Evolutionary conservation across 2,113 vertebrate species (phyloP).

Genomic region (Hippocampus zosterae): DNA sequence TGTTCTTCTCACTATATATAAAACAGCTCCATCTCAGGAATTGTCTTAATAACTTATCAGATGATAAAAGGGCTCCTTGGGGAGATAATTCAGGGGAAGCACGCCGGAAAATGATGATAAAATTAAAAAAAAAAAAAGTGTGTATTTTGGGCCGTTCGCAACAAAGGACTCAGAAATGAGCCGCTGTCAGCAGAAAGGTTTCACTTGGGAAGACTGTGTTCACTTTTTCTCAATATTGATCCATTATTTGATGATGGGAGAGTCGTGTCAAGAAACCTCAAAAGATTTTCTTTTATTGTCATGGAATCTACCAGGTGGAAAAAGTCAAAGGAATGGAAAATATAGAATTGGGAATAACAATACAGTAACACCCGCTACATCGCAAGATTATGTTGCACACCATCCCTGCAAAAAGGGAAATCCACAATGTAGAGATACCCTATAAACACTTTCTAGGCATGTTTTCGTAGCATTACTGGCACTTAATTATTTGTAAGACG

Average conservation of each 20-base stretch:
- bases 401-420: too few species aligned
- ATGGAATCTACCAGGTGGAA: not conserved
- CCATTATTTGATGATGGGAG: not conserved
- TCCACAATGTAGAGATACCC: too few species aligned
- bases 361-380: too few species aligned
- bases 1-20: not conserved
- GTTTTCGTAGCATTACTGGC: too few species aligned
- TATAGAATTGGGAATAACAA: not conserved
- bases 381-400: too few species aligned
- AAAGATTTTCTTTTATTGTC: not conserved
- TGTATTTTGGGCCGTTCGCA: not conserved
- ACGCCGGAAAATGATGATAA: not conserved
- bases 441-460: too few species aligned
- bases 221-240: not conserved
- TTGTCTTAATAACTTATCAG: slow-evolving; percentile 2
- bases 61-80: slow-evolving; percentile 23
- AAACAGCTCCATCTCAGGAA: slow-evolving; percentile 3
- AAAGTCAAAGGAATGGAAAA: not conserved
- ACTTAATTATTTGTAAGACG: too few species aligned
- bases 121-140: not conserved
- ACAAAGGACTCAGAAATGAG: not conserved
- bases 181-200: not conserved
- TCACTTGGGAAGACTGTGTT: not conserved
- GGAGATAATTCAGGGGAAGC: slow-evolving; percentile 4
- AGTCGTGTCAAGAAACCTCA: not conserved